Base-by-base conservation (phyloP, 2,797 vertebrate genomes). In the Lates japonicus region DNA sequence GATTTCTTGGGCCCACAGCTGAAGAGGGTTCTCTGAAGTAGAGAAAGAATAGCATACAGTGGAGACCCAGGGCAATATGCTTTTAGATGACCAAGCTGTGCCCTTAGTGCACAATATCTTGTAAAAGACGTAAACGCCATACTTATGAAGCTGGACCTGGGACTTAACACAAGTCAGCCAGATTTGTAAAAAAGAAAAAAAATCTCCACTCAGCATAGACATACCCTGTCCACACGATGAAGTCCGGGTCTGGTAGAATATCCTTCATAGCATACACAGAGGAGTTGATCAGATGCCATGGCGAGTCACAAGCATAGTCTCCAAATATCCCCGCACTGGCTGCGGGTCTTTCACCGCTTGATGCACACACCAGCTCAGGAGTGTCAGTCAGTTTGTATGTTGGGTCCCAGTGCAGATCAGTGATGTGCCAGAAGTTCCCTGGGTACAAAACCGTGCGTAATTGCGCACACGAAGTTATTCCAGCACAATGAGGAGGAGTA, bases 181-280 rank as follows among this genome's bases (percentile, higher is more conserved):
- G 25, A 52, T n/a, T n/a, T n/a, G n/a, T n/a, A n/a, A n/a, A n/a
- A n/a, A n/a, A n/a, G n/a, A 5, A 55, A 57, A 76, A 12, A 35
- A 4, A 22, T 0, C 19, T 52, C 25, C 12, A 44, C 17, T 49
- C 10, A 60, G n/a, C 20, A 7, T 14, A 29, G 46, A 61, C 81
- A 64, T 88, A 99, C 98, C 98, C 98, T 1, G 97, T 99, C 98
- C 98, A 99, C 37, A 99, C 70, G 73, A 99, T 97, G 91, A 99
- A 99, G 91, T 98, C 97, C 0, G 96, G 98, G 37, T 93, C 75
- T 1, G 89, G 96, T 51, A 96, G 94, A 57, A 96, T 95, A 17
- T 25, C 49, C 86, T 91, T 96, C 97, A 98, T 98, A 74, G 97
- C 96, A 3, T 94, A 80, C 62, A 96, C 57, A 3, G 97, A 95